Conservation (phyloP, 2,888 invertebrate genomes). For the Lochmaea crataegi region DNA sequence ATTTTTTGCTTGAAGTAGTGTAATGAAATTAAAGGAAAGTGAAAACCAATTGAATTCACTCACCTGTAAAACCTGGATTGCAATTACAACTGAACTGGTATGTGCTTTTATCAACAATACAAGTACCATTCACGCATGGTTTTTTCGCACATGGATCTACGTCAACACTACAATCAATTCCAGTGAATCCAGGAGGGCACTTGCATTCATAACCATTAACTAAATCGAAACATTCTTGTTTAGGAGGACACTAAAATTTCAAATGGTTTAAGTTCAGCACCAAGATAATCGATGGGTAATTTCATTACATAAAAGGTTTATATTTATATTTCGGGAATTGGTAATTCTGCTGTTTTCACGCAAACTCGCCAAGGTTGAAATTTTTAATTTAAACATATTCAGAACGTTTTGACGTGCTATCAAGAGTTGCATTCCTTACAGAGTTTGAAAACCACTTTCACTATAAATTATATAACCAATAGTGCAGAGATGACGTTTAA, state of each 20-base stretch:
- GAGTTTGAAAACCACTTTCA: no score
- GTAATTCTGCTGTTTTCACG: no score
- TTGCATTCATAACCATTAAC: conserved; percentile 71
- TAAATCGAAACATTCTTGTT: conserved; percentile 68
- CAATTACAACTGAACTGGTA: conserved; percentile 81
- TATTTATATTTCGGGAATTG: no score
- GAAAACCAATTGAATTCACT: conserved; percentile 21
- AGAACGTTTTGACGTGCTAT: no score
- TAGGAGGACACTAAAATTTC: conserved; percentile 62
- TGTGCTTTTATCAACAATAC: conserved; percentile 61
- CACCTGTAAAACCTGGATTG: conserved; percentile 75
- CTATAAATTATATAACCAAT: no score
- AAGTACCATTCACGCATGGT: conserved; percentile 79
- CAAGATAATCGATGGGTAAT: background rate
- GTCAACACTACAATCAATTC: conserved; percentile 70
- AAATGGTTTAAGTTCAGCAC: background rate
- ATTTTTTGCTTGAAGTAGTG: no score
- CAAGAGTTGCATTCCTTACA: no score
- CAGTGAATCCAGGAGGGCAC: conserved; percentile 71
- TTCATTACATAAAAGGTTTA: no score
- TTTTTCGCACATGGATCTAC: conserved; percentile 72
- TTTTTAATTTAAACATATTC: no score
- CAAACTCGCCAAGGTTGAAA: no score
- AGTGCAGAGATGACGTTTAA: no score
- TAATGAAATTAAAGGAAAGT: no score